These are phyloP conservation scores for Spermophilus dauricus DNA, from an alignment of 2,113 vertebrate genomes.

Conservation along the genomic window DNA sequence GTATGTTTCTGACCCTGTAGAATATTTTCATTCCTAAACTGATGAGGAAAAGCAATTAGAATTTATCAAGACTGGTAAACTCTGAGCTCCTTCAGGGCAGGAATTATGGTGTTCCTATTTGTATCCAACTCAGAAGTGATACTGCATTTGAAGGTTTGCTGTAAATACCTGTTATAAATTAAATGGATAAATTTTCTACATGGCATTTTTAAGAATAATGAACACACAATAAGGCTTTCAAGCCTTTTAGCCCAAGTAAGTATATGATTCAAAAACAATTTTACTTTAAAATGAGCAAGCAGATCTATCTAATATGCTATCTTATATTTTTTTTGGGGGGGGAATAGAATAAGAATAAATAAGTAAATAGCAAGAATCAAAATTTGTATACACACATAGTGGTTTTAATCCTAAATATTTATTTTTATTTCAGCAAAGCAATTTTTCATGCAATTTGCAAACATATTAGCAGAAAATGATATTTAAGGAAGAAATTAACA, in stretches of 20 bases:
- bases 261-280: neutral
- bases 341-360: conserved; percentile 8
- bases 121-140: neutral
- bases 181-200: neutral
- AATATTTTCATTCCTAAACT: neutral
- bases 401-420: neutral
- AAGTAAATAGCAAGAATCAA: conserved; percentile 16
- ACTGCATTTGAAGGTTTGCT: neutral
- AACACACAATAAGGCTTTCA: neutral
- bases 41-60: neutral
- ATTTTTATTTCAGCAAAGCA: neutral
- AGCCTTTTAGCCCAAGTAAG: neutral
- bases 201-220: neutral
- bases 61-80: neutral
- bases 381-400: neutral
- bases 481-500: conserved; percentile 29
- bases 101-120: neutral
- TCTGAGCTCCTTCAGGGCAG: neutral
- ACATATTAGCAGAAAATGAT: neutral
- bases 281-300: neutral
- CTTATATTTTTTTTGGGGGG: neutral
- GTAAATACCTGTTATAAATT: neutral
- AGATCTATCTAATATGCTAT: neutral
- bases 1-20: neutral
- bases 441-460: neutral